phyloP scores from a whole-genome alignment of 2,888 invertebrate species.

The Desoria tigrina region DNA sequence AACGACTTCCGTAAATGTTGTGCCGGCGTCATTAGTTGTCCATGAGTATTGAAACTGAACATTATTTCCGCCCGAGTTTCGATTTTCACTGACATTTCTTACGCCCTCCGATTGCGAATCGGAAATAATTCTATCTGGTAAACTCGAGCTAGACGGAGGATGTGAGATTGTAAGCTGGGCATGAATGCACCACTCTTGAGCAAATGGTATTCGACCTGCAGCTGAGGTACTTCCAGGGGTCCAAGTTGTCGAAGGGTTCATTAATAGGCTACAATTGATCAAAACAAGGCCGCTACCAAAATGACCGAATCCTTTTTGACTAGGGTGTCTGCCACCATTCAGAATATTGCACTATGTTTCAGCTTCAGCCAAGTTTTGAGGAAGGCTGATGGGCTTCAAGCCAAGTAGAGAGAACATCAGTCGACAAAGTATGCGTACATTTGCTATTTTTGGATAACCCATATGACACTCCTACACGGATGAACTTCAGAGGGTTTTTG shows the following conservation, averaged over 20 bases:
- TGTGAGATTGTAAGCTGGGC: conserved; percentile 69
- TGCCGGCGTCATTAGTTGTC: conserved; percentile 54
- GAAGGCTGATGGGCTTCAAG: conserved; percentile 1
- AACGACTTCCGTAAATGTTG: conserved; percentile 42
- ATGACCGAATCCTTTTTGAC: conserved; percentile 19
- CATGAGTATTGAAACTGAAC: conserved; percentile 62
- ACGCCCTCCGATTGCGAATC: not conserved
- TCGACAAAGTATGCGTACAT: not conserved
- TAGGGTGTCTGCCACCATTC: conserved; percentile 7
- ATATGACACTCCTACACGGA: conserved; percentile 12
- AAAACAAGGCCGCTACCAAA: not conserved
- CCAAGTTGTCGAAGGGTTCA: conserved; percentile 1
- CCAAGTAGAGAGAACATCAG: not conserved
- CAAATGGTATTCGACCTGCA: conserved; percentile 12
- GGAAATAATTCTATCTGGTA: not conserved
- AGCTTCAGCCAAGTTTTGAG: too few relatives aligned
- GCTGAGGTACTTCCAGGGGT: not conserved
- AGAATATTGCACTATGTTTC: too few relatives aligned
- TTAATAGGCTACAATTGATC: not conserved
- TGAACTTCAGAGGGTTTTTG: too few relatives aligned
- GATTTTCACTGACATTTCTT: conserved; percentile 22
- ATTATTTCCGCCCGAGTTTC: conserved; percentile 59
- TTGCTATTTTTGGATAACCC: conserved; percentile 19
- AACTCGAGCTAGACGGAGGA: conserved; percentile 23
- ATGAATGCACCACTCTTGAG: conserved; percentile 67